These are phyloP conservation scores for Drosophila azteca DNA, from an alignment of 1,140 invertebrate genomes.

Conservation along the genomic window DNA sequence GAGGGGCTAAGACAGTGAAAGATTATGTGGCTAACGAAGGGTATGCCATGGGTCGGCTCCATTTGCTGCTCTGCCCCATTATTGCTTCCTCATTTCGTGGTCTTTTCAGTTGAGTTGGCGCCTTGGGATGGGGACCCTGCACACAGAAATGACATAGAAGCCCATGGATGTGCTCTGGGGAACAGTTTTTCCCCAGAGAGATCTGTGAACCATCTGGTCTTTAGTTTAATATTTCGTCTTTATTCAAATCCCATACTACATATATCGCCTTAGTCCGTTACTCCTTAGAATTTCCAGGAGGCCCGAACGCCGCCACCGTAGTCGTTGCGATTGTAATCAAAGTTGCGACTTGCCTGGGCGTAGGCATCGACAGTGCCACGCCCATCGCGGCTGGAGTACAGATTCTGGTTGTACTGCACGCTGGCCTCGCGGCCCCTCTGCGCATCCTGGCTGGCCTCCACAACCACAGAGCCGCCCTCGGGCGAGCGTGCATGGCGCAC, in stretches of 20 bases:
- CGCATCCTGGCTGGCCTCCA: slow-evolving; percentile 44
- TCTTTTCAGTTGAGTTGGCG: slow-evolving; percentile 36
- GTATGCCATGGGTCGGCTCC: not conserved
- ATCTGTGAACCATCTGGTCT: not conserved
- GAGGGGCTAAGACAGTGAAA: not conserved
- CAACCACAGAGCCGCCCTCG: slow-evolving; percentile 47
- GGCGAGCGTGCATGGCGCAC: slow-evolving; percentile 48
- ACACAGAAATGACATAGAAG: slow-evolving; percentile 24
- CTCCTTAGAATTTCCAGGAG: slow-evolving; percentile 53
- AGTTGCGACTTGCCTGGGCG: slow-evolving; percentile 66
- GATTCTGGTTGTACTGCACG: slow-evolving; percentile 70
- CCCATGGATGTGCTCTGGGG: slow-evolving; percentile 13
- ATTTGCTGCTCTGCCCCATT: not conserved
- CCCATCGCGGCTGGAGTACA: slow-evolving; percentile 60
- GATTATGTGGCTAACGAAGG: not conserved
- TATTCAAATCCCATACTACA: not conserved
- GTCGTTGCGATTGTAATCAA: slow-evolving; percentile 65
- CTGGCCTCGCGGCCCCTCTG: slow-evolving; percentile 52
- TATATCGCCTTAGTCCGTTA: no score
- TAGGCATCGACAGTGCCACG: slow-evolving; percentile 72
- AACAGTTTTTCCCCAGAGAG: slow-evolving; percentile 28
- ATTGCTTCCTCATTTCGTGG: slow-evolving; percentile 8
- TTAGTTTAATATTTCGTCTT: not conserved
- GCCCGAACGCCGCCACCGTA: slow-evolving; percentile 55
- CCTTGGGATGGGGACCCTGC: not conserved